Base-by-base conservation (phyloP, 2,888 invertebrate species). In the Tipula lateralis region DNA sequence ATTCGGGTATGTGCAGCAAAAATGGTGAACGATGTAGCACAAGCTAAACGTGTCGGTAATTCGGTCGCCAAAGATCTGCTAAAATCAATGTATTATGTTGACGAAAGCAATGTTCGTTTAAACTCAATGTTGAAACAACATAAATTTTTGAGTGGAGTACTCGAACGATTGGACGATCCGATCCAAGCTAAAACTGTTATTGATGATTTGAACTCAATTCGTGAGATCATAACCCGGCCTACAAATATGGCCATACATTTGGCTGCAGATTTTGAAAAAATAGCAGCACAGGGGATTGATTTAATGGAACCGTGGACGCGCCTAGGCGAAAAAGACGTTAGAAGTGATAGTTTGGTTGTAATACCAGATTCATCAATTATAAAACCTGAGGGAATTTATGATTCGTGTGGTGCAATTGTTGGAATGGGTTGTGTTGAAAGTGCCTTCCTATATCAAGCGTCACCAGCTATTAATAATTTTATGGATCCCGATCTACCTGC, bases 391-490 rank as follows among this genome's bases (percentile, higher is more conserved):
- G 88, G 88, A 83, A 87, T 89, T 19, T 88, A 89, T 84, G 88
- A 89, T 85, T 84, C 87, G 85, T 89, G 90, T 85, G 94, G 94
- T 82, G 93, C 93, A 88, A 92, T 96, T 86, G 92, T 95, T 85
- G 96, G 96, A 32, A 92, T 97, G 88, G 96, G 96, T 50, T 95
- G 95, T 84, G 92, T 95, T 86, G 97, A 97, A 90, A 95, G 96
- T 0, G 92, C 94, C 3, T 96, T 93, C 91, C 91, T 95, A 85
- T 91, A 91, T 85, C 95, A 95, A 89, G 91, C 93, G 29, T 92
- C 93, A 19, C 93, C 93, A 24, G 93, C 94, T 84, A 93, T 96
- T 85, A 91, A 89, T 1, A 93, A 94, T 29, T 93, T 92, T 88
- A 90, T 91, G 83, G 90, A 93, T 88, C 90, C 93, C 0, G 94